Evolutionary conservation across 2,113 vertebrate species (phyloP), one percentile per base, ranked within the genome.

Genomic region (Madoqua kirkii): DNA sequence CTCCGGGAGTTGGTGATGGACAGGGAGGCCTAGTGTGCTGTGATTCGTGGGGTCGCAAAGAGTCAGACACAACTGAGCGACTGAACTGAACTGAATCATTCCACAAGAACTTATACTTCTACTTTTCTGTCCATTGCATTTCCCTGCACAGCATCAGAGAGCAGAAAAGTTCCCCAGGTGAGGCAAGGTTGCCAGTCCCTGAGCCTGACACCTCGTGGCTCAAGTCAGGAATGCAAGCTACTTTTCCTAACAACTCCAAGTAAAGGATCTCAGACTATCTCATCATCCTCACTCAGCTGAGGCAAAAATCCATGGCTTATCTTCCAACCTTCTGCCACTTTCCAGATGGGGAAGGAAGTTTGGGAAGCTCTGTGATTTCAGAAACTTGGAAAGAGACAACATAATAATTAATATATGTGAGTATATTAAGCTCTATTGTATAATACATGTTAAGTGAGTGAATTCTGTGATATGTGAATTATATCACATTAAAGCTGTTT

Each of bases 41-140:
- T 4, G 0, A 3, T 57, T 57, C 57, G 27, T 27, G 57, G 4
- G 25, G 1, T 59, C 25, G 0, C 57, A 59, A 27, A 27, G 4
- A 59, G 57, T 59, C 1, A 0, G 10, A 59, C 23, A 27, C 9
- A 1, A 59, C 10, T 27, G 57, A 59, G 57, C 2, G 4, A 4
- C 57, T 59, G 57, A 27, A 12, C 25, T 59, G 57, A 27, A 27
- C 25, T 59, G 10, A 29, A 60, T 78, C 21, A 43, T 81, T n/a
- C 54, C 71, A 27, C 6, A n/a, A 54, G 57, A 52, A 60, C 74
- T 67, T 71, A 62, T 60, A 71, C 67, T 60, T 89, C 79, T 55
- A 1, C 15, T 16, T 17, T 76, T 67, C 55, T 43, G 4, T 62
- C 62, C 45, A 14, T 67, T 57, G n/a, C 36, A 23, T 74, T 54